Base-by-base conservation (phyloP, 2,888 invertebrate species). In the Punctoribates punctum region DNA sequence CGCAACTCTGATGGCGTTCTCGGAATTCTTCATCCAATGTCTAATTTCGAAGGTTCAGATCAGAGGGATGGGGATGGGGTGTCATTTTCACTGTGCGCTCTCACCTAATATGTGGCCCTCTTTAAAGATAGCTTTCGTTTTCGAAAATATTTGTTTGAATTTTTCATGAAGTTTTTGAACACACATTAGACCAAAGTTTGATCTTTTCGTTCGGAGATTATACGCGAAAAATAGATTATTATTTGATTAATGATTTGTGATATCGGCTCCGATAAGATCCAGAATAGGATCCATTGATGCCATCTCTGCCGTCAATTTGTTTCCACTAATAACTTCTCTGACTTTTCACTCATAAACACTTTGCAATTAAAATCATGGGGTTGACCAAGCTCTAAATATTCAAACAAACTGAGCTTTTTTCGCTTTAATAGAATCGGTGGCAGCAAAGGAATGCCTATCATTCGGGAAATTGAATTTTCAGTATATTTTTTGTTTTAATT, bases 131-230 rank as follows among this genome's bases (percentile, higher is more conserved):
- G 60, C 20, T 60, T 60, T 23, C 25, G 5, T 60, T 27, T 34
- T 60, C 13, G 6, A 60, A 27, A 60, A 27, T 27, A 60, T 60
- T 60, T 60, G 60, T 60, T 60, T 65, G 65, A 65, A 65, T 65
- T 65, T 65, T 65, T 62, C n/a, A 65, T 65, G 65, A 65, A 65
- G 15, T n/a, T 20, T 51, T 20, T 20, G 51, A 51, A 5, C 51
- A 20, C 9, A 51, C 20, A 51, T 20, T 51, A 20, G 9, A n/a
- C n/a, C 2, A 51, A 51, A 17, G 29, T 62, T 62, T 62, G 27
- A 62, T 62, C 62, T 62, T 27, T 62, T 27, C 1, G n/a, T 20
- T 51, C 51, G n/a, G 9, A n/a, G 51, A 51, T 20, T 51, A 51
- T 51, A 2, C 2, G 2, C 20, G n/a, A 51, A 51, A 51, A 51